Evolutionary conservation across 35 echinoderm and acorn worm species (phyloP).

Genomic region (Heliocidaris erythrogramma): DNA sequence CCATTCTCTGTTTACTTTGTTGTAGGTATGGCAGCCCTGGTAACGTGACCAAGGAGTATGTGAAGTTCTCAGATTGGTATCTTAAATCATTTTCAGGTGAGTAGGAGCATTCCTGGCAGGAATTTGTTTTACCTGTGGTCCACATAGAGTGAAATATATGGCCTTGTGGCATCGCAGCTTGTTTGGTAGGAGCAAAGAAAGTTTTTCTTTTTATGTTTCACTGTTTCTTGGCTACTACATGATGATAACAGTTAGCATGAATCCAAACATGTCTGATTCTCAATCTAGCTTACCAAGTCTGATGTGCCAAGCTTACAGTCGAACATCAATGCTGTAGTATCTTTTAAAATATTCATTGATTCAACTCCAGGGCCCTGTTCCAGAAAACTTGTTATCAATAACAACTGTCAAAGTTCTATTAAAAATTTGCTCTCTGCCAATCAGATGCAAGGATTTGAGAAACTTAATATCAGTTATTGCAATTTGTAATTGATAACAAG

Average conservation of each 20-base stretch:
- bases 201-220: not conserved
- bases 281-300: not conserved
- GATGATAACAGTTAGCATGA: not conserved
- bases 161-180: not conserved
- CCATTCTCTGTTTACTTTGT: not conserved
- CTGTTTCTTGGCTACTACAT: not conserved
- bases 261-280: not conserved
- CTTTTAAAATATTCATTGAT: no score
- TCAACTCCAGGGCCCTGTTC: no score
- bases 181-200: not conserved
- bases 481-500: no score
- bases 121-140: not conserved
- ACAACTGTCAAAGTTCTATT: no score
- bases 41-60: conserved; percentile 91
- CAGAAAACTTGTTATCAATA: no score
- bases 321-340: not conserved
- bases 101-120: not conserved
- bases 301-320: not conserved
- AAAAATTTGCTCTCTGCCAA: no score
- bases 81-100: conserved; percentile 95
- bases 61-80: conserved; percentile 98
- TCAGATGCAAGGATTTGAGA: no score
- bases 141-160: not conserved
- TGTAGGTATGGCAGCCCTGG: conserved; percentile 95
- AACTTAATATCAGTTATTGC: no score